Evolutionary conservation across 2,888 invertebrate genomes (phyloP), one percentile per base, ranked within the genome.

Genomic region (Dryobotodes eremita): DNA sequence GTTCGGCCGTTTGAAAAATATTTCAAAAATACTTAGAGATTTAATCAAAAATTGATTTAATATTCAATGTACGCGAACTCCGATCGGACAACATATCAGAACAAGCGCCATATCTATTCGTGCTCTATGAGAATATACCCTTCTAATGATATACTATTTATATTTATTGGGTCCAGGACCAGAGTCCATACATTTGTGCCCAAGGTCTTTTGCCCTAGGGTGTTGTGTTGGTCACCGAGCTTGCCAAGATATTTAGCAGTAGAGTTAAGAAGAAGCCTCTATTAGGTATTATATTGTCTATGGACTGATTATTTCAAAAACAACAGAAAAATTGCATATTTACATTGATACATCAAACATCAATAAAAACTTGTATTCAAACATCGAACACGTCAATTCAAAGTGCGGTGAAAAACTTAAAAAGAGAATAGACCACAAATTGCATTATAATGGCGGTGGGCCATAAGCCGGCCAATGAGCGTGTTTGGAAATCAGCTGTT

Each of bases 401-500:
- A 66, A 31, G 65, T 72, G n/a, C 7, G 48, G 13, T 48, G 36
- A 65, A 81, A 70, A 79, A n/a, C 70, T 76, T 31, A 85, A 89
- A 90, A 86, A 88, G 46, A 73, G 75, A 79, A 75, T 79, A 81
- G 74, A 71, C 75, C 77, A 81, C 81, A 82, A 90, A 87, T 90
- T 86, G 86, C 85, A 88, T 85, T 86, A 83, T 88, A 89, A 88
- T 86, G 70, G 86, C 64, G 80, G 75, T 82, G 75, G 81, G 59
- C 77, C 86, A 86, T 84, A 86, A 87, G 84, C 84, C 75, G 83
- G 85, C 80, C 86, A 78, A 84, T 86, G 85, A 88, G 84, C 85
- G 89, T 85, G 86, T 87, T 85, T 86, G 88, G 82, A 91, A 93
- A 93, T 94, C 93, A 94, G 94, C 93, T 93, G 93, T 91, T 90